Evolutionary conservation across 2,797 vertebrate species (phyloP).

Genomic region (Pipistrellus pygmaeus): DNA sequence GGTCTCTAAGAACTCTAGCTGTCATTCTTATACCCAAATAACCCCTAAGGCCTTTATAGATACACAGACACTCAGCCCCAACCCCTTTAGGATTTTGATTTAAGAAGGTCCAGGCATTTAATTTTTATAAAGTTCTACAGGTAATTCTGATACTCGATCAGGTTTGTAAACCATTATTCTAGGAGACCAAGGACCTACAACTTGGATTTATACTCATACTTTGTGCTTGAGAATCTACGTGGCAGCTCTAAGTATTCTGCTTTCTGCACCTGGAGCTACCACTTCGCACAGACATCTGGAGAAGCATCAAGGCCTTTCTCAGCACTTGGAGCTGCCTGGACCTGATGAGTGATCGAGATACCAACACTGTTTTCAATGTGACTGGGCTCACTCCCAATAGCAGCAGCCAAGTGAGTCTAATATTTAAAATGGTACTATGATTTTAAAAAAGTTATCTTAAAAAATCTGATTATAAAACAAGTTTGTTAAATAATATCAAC

Average conservation of each 20-base stretch:
- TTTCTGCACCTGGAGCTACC: conserved; percentile 72
- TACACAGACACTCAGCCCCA: neutral
- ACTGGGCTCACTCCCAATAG: conserved; percentile 75
- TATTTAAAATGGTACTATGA: conserved; percentile 55
- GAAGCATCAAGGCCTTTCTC: conserved; percentile 63
- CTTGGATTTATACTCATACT: neutral
- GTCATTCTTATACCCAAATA: neutral
- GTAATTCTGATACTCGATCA: conserved; percentile 27
- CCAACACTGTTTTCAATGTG: conserved; percentile 46
- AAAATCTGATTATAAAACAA: conserved; percentile 67
- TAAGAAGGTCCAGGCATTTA: neutral
- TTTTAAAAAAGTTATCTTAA: conserved; percentile 8
- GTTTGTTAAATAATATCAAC: conserved; percentile 46
- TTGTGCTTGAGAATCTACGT: conserved; percentile 13
- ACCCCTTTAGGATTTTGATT: neutral
- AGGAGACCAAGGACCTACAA: conserved; percentile 17
- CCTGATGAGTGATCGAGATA: conserved; percentile 75
- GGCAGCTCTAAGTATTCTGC: conserved; percentile 53
- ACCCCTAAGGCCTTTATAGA: neutral
- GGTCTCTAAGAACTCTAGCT: neutral
- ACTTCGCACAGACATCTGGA: conserved; percentile 68
- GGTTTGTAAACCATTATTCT: neutral
- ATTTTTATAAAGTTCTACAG: conserved; percentile 39
- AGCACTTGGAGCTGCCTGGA: conserved; percentile 71
- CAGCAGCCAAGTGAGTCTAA: conserved; percentile 56